Evolutionary conservation across 2,888 invertebrate genomes (phyloP).

Genomic region (Caenorhabditis sp.): DNA sequence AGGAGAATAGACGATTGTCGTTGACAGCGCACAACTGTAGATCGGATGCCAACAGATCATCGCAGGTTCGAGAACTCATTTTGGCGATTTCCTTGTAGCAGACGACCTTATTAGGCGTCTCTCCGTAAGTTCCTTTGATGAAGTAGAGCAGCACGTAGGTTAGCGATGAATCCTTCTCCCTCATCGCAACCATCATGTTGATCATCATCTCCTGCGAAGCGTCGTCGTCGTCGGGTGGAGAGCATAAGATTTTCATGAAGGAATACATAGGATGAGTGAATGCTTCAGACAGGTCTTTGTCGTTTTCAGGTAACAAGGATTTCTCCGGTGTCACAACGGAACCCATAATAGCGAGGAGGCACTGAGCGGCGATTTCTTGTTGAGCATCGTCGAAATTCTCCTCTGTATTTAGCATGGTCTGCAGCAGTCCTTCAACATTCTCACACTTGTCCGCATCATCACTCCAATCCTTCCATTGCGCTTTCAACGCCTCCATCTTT

Average conservation of each 20-base stretch:
- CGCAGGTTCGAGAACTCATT: slow-evolving; percentile 85
- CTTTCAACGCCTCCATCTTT: slow-evolving; percentile 50
- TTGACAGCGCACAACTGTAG: slow-evolving; percentile 86
- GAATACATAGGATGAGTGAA: slow-evolving; percentile 65
- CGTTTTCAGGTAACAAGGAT: slow-evolving; percentile 57
- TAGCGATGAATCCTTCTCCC: slow-evolving; percentile 70
- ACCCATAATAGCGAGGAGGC: slow-evolving; percentile 64
- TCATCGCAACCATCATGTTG: slow-evolving; percentile 74
- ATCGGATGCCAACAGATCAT: slow-evolving; percentile 88
- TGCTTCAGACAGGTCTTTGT: slow-evolving; percentile 41
- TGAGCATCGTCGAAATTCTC: slow-evolving; percentile 73
- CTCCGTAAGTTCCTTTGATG: slow-evolving; percentile 61
- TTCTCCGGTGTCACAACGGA: slow-evolving; percentile 39
- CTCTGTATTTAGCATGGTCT: slow-evolving; percentile 55
- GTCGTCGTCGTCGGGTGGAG: slow-evolving; percentile 56
- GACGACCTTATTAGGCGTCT: slow-evolving; percentile 87
- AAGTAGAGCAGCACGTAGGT: slow-evolving; percentile 73
- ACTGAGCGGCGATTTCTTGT: slow-evolving; percentile 63
- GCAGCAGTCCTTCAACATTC: slow-evolving; percentile 56
- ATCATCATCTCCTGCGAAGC: slow-evolving; percentile 56
- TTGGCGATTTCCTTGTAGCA: slow-evolving; percentile 89
- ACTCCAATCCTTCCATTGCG: slow-evolving; percentile 48
- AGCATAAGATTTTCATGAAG: slow-evolving; percentile 48
- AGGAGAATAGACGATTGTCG: slow-evolving; percentile 83
- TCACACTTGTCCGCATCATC: slow-evolving; percentile 70